Evolutionary conservation across 2,888 invertebrate genomes (phyloP).

Genomic region (Microdon myrmicae): DNA sequence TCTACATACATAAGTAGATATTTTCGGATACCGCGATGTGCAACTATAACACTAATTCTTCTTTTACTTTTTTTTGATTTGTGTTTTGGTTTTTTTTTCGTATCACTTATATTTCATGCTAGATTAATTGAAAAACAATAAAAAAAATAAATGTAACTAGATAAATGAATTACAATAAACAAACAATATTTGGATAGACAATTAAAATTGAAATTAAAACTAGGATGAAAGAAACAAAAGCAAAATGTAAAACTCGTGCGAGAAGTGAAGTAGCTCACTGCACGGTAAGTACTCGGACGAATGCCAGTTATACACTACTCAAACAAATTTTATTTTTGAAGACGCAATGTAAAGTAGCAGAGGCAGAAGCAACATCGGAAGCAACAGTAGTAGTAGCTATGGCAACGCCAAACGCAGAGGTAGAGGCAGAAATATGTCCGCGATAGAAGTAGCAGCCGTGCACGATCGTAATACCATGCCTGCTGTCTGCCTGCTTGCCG

Average conservation of each 20-base stretch:
- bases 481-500: no score
- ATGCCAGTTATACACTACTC: slow-evolving; percentile 54
- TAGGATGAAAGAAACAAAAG: slow-evolving; percentile 1
- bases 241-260: not conserved
- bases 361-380: slow-evolving; percentile 14
- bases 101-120: slow-evolving; percentile 31
- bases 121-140: slow-evolving; percentile 6
- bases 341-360: slow-evolving; percentile 36
- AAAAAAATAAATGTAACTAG: no score
- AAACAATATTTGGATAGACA: slow-evolving; percentile 4
- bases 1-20: slow-evolving; percentile 21
- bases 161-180: no score
- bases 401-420: slow-evolving; percentile 54
- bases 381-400: slow-evolving; percentile 22
- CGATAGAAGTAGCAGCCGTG: not conserved
- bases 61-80: slow-evolving; percentile 7
- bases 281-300: slow-evolving; percentile 51
- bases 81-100: no score
- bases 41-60: slow-evolving; percentile 51
- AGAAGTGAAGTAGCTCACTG: slow-evolving; percentile 45
- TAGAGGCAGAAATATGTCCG: slow-evolving; percentile 18
- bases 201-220: not conserved
- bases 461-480: slow-evolving; percentile 53
- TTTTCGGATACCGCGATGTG: slow-evolving; percentile 48
- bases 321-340: slow-evolving; percentile 50